Base-by-base conservation (phyloP, 2,888 invertebrate genomes). In the Salticus scenicus region DNA sequence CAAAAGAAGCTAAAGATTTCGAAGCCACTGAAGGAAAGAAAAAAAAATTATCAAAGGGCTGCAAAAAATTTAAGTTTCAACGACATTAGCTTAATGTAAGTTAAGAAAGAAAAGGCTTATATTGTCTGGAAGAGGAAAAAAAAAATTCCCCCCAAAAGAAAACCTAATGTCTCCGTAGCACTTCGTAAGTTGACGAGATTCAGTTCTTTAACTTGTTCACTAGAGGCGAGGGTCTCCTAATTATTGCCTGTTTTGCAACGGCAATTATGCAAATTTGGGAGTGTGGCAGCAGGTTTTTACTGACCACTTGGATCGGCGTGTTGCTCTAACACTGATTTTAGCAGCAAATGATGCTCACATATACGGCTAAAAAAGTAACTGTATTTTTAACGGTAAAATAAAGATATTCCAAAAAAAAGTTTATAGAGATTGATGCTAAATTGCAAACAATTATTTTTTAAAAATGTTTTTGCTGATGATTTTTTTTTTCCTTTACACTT, bases 221-320 rank as follows among this genome's bases (percentile, higher is more conserved):
- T 83, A 75, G 82, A 72, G 64, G 76, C 72, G 47, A 67, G 73
- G 80, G 47, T 51, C 20, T 72, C 82, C 82, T 83, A 83, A 83
- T 83, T 83, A 83, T 83, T 83, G 82, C 82, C 82, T 83, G 82
- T 83, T 83, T 83, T 76, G 82, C 82, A 83, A 70, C 71, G 76
- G 82, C 76, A 83, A 83, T 83, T 83, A 83, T 83, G 82, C 64
- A 83, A 83, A 83, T 83, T 83, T 41, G 76, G 71, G 42, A 47
- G 64, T 47, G 82, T 76, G 69, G 71, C 82, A 83, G 82, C 75
- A 41, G 82, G 82, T 71, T 76, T 83, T 83, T 83, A 83, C 63
- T 83, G 82, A 83, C 82, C 82, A 83, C 76, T 76, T 72, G 71
- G 47, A 83, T 66, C 66, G 31, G 66, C 57, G 31, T 72, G 66